Conservation (phyloP, 2,113 vertebrate genomes). For the Oreochromis niloticus region DNA sequence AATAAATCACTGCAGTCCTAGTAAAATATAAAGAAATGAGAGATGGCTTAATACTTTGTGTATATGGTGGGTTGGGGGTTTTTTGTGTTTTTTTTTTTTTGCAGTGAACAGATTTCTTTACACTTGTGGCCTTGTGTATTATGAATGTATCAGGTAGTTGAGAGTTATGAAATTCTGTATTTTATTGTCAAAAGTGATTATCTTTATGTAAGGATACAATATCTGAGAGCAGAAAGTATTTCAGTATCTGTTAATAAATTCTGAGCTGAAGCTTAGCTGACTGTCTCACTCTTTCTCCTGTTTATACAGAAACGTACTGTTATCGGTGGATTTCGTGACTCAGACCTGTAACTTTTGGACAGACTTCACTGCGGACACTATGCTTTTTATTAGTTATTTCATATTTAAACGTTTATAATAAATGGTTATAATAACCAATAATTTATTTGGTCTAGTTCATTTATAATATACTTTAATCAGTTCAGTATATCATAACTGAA, state of each 20-base stretch:
- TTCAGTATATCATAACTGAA: background rate
- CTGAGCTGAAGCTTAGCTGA: background rate
- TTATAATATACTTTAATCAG: background rate
- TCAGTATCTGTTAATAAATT: background rate
- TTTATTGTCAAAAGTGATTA: background rate
- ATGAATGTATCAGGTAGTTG: background rate
- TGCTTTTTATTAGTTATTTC: background rate
- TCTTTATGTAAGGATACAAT: rapidly evolving
- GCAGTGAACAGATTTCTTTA: background rate
- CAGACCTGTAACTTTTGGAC: background rate
- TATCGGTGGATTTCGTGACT: rapidly evolving
- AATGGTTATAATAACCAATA: too few species aligned
- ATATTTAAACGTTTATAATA: too few species aligned
- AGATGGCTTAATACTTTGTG: background rate
- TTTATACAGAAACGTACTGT: background rate
- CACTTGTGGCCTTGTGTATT: background rate
- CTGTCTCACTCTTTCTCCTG: background rate
- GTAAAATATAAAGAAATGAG: background rate
- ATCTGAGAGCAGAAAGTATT: background rate
- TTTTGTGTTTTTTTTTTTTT: background rate
- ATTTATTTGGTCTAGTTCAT: background rate
- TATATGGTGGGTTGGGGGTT: too few species aligned
- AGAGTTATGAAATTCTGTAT: background rate
- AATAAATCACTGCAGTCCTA: background rate
- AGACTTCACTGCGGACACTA: background rate